phyloP scores from a whole-genome alignment of 2,797 vertebrate species.

The Toxotes lorentzi region DNA sequence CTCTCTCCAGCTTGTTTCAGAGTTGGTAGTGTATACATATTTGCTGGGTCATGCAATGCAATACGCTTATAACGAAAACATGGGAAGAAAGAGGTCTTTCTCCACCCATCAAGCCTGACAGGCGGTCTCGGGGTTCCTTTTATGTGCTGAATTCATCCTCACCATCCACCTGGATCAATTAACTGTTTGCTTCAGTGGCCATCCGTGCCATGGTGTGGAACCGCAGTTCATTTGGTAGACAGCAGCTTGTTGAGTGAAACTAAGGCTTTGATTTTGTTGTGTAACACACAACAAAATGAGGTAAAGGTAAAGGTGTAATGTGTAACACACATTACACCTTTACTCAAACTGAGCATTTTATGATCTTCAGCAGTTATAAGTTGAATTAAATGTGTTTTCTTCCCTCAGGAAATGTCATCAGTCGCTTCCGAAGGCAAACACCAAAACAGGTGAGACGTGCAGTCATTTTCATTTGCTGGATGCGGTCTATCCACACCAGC shows the following conservation, averaged over 20 bases:
- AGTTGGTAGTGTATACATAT: slow-evolving; percentile 71
- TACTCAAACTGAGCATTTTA: slow-evolving; percentile 2
- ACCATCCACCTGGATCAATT: slow-evolving; percentile 87
- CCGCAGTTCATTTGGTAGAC: slow-evolving; percentile 45
- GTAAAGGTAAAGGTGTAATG: too few relatives aligned
- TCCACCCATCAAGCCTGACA: slow-evolving; percentile 80
- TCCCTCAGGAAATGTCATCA: slow-evolving; percentile 72
- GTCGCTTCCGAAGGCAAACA: slow-evolving; percentile 56
- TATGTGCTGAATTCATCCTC: slow-evolving; percentile 86
- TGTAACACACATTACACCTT: neutral
- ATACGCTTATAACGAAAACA: slow-evolving; percentile 74
- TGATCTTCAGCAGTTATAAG: neutral
- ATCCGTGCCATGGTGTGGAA: slow-evolving; percentile 59
- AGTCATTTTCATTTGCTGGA: slow-evolving; percentile 15
- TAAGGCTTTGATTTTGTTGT: slow-evolving; percentile 46
- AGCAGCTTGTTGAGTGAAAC: slow-evolving; percentile 40
- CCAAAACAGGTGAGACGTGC: slow-evolving; percentile 75
- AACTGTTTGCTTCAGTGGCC: slow-evolving; percentile 84
- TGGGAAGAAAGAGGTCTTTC: slow-evolving; percentile 85
- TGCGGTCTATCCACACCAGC: neutral
- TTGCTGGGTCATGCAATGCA: slow-evolving; percentile 83
- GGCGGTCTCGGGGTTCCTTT: slow-evolving; percentile 75
- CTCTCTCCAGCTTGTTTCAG: slow-evolving; percentile 56
- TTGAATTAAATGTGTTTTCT: slow-evolving; percentile 52
- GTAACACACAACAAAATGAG: too few relatives aligned